Conservation (phyloP, 1,140 invertebrate genomes). For the Chymomyza costata region DNA sequence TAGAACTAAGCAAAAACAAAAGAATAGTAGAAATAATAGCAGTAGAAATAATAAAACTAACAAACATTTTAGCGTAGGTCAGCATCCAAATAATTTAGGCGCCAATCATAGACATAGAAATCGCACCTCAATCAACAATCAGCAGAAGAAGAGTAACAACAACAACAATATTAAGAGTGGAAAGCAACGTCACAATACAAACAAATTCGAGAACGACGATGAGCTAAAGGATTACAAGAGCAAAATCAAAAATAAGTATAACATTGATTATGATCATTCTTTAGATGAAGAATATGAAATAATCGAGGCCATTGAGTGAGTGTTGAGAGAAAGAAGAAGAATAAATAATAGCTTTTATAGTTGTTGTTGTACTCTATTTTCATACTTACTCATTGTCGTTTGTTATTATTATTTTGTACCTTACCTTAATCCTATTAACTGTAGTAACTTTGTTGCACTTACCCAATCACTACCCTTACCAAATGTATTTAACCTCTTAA, state of each 20-base stretch:
- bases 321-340: not conserved
- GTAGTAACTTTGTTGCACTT: no score
- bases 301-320: slow-evolving; percentile 74
- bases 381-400: slow-evolving; percentile 27
- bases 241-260: slow-evolving; percentile 74
- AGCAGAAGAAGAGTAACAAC: slow-evolving; percentile 25
- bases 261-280: slow-evolving; percentile 75
- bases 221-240: slow-evolving; percentile 72
- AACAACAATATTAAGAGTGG: slow-evolving; percentile 35
- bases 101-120: slow-evolving; percentile 29
- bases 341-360: slow-evolving; percentile 14
- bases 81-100: slow-evolving; percentile 21
- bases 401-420: no score
- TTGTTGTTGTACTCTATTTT: no score
- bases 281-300: slow-evolving; percentile 75
- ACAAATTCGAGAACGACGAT: slow-evolving; percentile 63
- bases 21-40: slow-evolving; percentile 42
- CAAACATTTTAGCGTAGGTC: slow-evolving; percentile 31
- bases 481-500: no score
- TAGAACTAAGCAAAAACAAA: slow-evolving; percentile 41
- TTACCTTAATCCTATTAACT: no score
- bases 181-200: slow-evolving; percentile 40
- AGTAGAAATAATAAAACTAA: slow-evolving; percentile 17
- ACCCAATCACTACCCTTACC: no score
- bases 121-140: slow-evolving; percentile 26